Evolutionary conservation across 2,888 invertebrate species (phyloP), one percentile per base, ranked within the genome.

Genomic region (Zeuzera pyrina): DNA sequence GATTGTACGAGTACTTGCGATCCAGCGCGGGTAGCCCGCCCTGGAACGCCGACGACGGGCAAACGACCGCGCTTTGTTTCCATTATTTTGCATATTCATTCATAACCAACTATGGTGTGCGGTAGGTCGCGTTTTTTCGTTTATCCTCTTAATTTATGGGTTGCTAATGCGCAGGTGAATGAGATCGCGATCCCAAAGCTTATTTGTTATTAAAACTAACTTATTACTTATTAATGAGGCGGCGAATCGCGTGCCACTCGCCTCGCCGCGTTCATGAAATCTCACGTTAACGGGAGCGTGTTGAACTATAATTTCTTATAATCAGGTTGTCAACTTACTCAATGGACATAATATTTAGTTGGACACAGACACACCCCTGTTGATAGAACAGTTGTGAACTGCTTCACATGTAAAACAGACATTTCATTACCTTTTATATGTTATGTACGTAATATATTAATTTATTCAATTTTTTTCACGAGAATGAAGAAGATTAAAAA

Each of bases 81-180:
- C 53, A 52, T 52, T 49, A 49, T 36, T 56, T 63, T 55, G 58
- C 63, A 66, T 67, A 65, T 63, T 62, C 55, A 56, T 57, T 49
- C 45, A 49, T 45, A 51, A 42, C 49, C 24, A 28, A 14, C 29
- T 30, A 28, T 29, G 35, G 31, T 28, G 21, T 64, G 61, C 43
- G 62, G 65, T 60, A 65, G 62, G 62, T 64, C 66, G 55, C 49
- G 42, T 49, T 56, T 58, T 49, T 58, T 57, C 49, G 49, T 52
- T 54, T 48, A 47, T 42, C 38, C 50, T 31, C 35, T 29, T 45
- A 44, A 44, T 44, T 42, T 41, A 46, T 56, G 49, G 46, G 45
- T 47, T 47, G 49, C 43, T 50, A 51, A 52, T 48, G 44, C 31
- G 37, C 22, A 15, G n/a, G 15, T 37, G 41, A 41, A 43, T 41